Evolutionary conservation across 92 coral and sea anemone species (phyloP).

Genomic region (Epizoanthus rinbou): DNA sequence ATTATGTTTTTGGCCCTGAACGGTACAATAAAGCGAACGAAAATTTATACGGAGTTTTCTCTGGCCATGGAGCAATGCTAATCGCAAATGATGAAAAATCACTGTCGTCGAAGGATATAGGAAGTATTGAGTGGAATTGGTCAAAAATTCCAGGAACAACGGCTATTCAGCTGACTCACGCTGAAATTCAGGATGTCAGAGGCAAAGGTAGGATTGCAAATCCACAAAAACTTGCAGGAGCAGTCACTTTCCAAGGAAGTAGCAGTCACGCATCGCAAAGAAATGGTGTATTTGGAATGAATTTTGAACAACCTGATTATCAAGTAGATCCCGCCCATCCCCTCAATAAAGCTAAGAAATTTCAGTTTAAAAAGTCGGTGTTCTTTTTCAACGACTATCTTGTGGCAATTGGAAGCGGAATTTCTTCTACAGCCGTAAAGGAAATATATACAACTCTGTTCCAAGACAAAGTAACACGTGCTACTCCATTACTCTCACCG

Average conservation of each 20-base stretch:
- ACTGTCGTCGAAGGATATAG: conserved; percentile 60
- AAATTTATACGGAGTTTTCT: conserved; percentile 68
- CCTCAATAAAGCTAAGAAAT: background rate
- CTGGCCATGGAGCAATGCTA: conserved; percentile 71
- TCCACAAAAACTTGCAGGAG: conserved; percentile 63
- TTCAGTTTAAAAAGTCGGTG: conserved; percentile 73
- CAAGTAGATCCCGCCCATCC: background rate
- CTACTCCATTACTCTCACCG: background rate
- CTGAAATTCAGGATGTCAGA: background rate
- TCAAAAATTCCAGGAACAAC: conserved; percentile 84
- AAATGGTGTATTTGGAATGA: conserved; percentile 79
- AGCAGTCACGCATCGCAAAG: conserved; percentile 1
- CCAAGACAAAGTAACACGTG: conserved; percentile 59
- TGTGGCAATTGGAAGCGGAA: conserved; percentile 69
- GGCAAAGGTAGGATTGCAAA: conserved; percentile 45
- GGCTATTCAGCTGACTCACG: conserved; percentile 48
- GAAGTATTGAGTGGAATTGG: conserved; percentile 80
- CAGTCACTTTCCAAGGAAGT: conserved; percentile 65
- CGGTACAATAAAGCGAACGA: conserved; percentile 6
- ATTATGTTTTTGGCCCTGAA: conserved; percentile 73
- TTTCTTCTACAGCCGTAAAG: background rate
- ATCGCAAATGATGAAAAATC: conserved; percentile 65
- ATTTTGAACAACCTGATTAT: conserved; percentile 62
- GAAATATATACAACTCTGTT: conserved; percentile 62
- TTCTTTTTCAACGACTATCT: conserved; percentile 73